A percentile compares a stretch with the other conserved stretches of the same genome.
phyloP scores from a whole-genome alignment of 2,888 invertebrate genomes.

The Cephus runcator region DNA sequence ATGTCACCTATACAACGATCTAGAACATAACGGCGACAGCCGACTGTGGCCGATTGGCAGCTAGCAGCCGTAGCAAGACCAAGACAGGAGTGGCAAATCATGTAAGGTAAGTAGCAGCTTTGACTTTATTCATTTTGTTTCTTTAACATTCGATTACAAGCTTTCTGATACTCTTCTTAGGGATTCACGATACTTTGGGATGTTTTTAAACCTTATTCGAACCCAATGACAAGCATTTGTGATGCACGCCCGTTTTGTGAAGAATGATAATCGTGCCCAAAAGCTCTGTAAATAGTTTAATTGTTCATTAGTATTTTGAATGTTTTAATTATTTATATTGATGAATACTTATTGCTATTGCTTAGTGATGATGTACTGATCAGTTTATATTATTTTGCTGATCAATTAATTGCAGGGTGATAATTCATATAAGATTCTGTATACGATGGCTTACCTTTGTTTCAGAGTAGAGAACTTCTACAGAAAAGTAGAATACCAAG shows the following conservation, averaged over 20 bases:
- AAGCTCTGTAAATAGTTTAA: background rate
- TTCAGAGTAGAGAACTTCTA: background rate
- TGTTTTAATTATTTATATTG: background rate
- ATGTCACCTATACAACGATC: background rate
- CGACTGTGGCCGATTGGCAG: slow-evolving; percentile 28
- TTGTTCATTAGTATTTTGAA: background rate
- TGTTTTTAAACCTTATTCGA: background rate
- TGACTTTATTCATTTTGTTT: slow-evolving; percentile 7
- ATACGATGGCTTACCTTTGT: background rate
- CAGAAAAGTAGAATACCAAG: background rate
- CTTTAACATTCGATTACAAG: slow-evolving; percentile 11
- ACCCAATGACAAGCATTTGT: background rate
- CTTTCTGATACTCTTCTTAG: background rate
- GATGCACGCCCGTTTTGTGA: background rate
- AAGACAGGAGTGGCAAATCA: slow-evolving; percentile 47
- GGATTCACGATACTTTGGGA: background rate
- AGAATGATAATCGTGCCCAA: background rate
- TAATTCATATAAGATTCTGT: background rate
- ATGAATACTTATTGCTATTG: background rate
- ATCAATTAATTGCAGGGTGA: background rate
- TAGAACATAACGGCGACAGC: background rate
- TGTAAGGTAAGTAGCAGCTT: slow-evolving; percentile 43
- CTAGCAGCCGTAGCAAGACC: slow-evolving; percentile 26
- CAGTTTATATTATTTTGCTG: background rate
- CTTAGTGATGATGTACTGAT: background rate